Evolutionary conservation across 2,113 vertebrate species (phyloP), one percentile per base, ranked within the genome.

Genomic region (Caranx melampygus): DNA sequence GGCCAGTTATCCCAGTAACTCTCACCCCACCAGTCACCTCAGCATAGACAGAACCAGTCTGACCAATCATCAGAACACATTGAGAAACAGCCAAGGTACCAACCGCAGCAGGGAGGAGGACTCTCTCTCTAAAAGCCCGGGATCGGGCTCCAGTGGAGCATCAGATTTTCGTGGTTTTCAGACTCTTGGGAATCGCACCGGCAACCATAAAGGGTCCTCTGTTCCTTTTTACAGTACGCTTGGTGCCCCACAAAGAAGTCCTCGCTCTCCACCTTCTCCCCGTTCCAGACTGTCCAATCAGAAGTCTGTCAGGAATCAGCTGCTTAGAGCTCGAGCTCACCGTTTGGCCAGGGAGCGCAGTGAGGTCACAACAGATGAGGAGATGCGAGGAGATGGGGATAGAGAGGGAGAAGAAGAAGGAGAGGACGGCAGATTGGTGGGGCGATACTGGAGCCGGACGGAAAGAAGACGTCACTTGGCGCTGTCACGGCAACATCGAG

Each of bases 361-460:
- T 0, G 81, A 92, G 72, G 88, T 90, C 79, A 94, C 93, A 3
- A 93, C 91, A 0, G 94, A 94, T 0, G 94, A 94, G 55, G 93
- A 94, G 8, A 71, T 64, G 33, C 74, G 87, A 33, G 90, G 91
- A 0, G 82, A 91, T 0, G 77, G 86, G 0, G 70, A 26, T 10
- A 63, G 66, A 9, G 75, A 35, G 1, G 79, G 84, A 0, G 58
- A 90, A 51, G 89, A 92, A 5, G 82, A 92, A 0, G 79, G 71
- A 31, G 87, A 82, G 18, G 90, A 51, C 1, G 92, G 89, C 0
- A 76, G 82, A 0, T 84, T 83, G 89, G 82, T 69, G 0, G 90
- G 92, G 4, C 76, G 90, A n/a, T 93, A 94, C 85, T 92, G 92
- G 78, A 94, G 61, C 68, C 87, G 88, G 0, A 83, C 88, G 0